Evolutionary conservation across 2,888 invertebrate species (phyloP), one percentile per base, ranked within the genome.

Genomic region (Drosophila neoperkinsi): DNA sequence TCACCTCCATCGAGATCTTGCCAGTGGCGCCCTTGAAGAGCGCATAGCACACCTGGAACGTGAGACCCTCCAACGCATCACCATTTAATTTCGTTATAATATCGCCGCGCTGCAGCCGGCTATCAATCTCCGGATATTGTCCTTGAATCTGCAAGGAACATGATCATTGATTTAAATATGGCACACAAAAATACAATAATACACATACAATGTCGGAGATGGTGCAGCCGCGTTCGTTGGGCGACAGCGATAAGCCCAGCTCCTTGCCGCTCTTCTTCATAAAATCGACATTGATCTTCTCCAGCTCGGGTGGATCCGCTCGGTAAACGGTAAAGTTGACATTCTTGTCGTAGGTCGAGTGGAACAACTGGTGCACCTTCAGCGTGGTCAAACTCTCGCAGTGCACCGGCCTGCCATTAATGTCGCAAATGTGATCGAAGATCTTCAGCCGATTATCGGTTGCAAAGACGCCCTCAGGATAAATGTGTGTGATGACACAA

Each of bases 361-460:
- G 95, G 84, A 99, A 95, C 66, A 96, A 94, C 84, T 97, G 95
- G 79, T 97, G 96, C 51, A 98, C 96, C 91, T 97, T 95, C 77
- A 97, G 96, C 89, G 98, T 96, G 57, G 97, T 96, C 93, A 97
- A 96, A 81, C 96, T 96, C 82, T 97, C 96, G 55, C 91, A 91
- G 61, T 98, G 96, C 31, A 93, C 55, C 68, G 96, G 95, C 49
- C 95, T 94, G 41, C 96, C 96, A 90, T 98, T 98, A 68, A 98
- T 97, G 90, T 98, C 98, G 52, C 98, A 93, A 87, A 99, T 96
- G 94, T 98, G 98, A 94, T 99, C 99, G 25, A 98, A 99, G 0
- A 97, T 96, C 93, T 96, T 95, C 50, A 99, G 94, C 55, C 99
- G 95, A 0, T 97, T 97, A 92, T 99, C 99, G 90, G 97, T 96